Base-by-base conservation (phyloP, 2,888 invertebrate genomes). In the Ecliptopera silaceata region DNA sequence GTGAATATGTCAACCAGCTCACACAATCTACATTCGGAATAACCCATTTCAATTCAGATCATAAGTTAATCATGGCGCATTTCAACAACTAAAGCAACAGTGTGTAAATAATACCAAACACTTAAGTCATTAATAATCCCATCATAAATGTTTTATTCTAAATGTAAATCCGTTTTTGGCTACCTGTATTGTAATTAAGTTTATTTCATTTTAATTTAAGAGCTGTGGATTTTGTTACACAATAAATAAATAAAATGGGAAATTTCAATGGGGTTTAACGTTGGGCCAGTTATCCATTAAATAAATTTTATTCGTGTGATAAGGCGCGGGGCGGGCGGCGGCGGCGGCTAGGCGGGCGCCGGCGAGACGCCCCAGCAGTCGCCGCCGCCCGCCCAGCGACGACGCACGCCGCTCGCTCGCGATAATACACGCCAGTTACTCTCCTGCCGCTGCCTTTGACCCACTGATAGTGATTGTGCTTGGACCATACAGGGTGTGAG, bases 241-340 rank as follows among this genome's bases (percentile, higher is more conserved):
- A n/a, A n/a, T n/a, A n/a, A n/a, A n/a, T n/a, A n/a, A n/a, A n/a
- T n/a, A n/a, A 85, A 71, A 74, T 74, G 66, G 76, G 70, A 78
- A 82, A 81, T 82, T 87, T 86, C 82, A 86, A 86, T 84, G 81
- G 75, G 73, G 75, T 77, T 63, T 80, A 86, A 84, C 80, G 77
- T 71, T 76, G 77, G 72, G 72, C 75, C 77, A 83, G 85, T 88
- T 86, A 88, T 85, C 86, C 88, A 85, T 88, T 85, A 88, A 86
- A 89, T 88, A 84, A 84, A 88, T 88, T 88, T 88, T 82, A 88
- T 87, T 88, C 80, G 80, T 73, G 85, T 88, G 88, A 88, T 87
- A 86, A 86, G 84, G 79, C 77, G 87, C 69, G 84, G 84, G 83
- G 85, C 81, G 87, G 82, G 76, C 61, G 64, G 64, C 80, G 82